Conservation (phyloP, 2,888 invertebrate genomes). For the Eupeodes latifasciatus region DNA sequence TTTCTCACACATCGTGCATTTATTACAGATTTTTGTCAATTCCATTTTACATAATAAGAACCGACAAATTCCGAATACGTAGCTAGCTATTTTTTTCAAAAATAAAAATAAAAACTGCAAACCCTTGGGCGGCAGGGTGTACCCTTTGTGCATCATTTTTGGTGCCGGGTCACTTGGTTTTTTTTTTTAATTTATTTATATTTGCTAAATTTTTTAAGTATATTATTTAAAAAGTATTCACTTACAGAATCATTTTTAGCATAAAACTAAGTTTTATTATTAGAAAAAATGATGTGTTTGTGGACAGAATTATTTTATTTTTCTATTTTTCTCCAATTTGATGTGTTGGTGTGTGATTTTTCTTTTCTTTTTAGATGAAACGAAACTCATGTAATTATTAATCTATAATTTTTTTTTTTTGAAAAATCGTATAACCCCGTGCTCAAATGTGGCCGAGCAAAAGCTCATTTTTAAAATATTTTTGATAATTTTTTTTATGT, state of each 20-base stretch:
- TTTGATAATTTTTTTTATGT: constrained; percentile 40
- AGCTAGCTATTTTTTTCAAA: constrained; percentile 42
- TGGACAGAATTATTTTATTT: constrained; percentile 64
- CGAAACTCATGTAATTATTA: constrained; percentile 37
- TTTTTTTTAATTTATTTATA: constrained; percentile 7
- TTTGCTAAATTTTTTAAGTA: constrained; percentile 47
- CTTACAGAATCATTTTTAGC: constrained; percentile 30
- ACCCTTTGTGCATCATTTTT: constrained; percentile 8
- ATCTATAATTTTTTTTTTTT: constrained; percentile 42
- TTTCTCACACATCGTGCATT: constrained; percentile 71
- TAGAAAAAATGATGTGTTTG: constrained; percentile 47
- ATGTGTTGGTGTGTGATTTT: constrained; percentile 4
- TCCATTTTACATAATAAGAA: constrained; percentile 58
- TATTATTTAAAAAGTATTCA: constrained; percentile 46
- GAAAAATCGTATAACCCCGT: constrained; percentile 64
- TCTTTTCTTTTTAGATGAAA: constrained; percentile 44
- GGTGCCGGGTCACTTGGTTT: neutral
- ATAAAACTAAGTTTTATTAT: neutral
- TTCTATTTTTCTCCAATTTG: constrained; percentile 46
- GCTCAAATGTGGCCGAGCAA: constrained; percentile 71
- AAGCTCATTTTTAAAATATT: constrained; percentile 65
- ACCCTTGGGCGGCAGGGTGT: constrained; percentile 54
- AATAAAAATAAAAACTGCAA: constrained; percentile 52
- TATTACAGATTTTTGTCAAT: constrained; percentile 72
- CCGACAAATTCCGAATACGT: constrained; percentile 63